These are phyloP conservation scores for Rotaria magnacalcarata DNA, from an alignment of 2,888 invertebrate genomes.

Conservation along the genomic window DNA sequence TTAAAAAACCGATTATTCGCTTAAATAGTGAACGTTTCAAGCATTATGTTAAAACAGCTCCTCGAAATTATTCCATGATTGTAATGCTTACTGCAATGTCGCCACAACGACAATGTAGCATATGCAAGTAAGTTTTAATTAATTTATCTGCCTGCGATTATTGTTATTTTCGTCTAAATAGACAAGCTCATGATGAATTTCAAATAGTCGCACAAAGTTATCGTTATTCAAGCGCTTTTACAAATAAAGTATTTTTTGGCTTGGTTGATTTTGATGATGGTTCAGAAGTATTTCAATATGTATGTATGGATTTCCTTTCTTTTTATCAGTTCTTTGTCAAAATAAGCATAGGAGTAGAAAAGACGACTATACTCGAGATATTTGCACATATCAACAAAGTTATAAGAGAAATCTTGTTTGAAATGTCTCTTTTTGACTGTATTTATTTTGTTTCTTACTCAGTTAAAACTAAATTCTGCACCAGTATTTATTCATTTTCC, in stretches of 20 bases:
- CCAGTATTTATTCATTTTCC: constrained; percentile 98
- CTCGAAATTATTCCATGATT: constrained; percentile 88
- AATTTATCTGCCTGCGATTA: background rate
- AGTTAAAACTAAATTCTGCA: constrained; percentile 90
- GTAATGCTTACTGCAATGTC: constrained; percentile 95
- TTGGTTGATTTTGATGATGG: constrained; percentile 98
- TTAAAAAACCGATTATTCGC: constrained; percentile 65
- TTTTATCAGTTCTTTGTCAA: too few relatives aligned
- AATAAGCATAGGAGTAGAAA: too few relatives aligned
- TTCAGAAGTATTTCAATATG: constrained; percentile 89
- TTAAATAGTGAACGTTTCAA: constrained; percentile 87
- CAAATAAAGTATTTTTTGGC: constrained; percentile 86
- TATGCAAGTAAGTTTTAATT: constrained; percentile 68
- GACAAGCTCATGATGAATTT: constrained; percentile 92
- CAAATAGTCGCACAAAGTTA: constrained; percentile 91
- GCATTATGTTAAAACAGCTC: constrained; percentile 77
- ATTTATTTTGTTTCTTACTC: constrained; percentile 47
- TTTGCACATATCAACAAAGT: too few relatives aligned
- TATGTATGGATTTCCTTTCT: constrained; percentile 59
- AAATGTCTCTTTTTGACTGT: too few relatives aligned
- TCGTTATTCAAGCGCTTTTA: constrained; percentile 77
- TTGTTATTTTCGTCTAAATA: constrained; percentile 52
- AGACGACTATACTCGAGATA: too few relatives aligned
- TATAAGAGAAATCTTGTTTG: too few relatives aligned
- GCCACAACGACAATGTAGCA: constrained; percentile 81